A percentile compares a stretch with the other conserved stretches of the same genome.
Evolutionary conservation across 2,113 vertebrate species (phyloP).

Genomic region (Gulo gulo): DNA sequence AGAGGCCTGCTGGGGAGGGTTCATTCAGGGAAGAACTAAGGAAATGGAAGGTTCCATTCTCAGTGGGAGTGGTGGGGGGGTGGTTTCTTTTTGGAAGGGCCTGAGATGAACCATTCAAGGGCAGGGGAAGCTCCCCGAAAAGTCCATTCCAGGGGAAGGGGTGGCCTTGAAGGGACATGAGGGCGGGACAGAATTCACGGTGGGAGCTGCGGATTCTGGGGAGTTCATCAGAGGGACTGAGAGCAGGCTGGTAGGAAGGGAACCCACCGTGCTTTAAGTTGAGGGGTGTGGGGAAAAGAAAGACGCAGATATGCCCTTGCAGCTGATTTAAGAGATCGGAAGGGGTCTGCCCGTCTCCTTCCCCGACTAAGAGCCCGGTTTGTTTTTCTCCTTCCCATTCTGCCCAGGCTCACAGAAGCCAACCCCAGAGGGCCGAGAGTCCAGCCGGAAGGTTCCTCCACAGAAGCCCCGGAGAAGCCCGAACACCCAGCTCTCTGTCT

Average conservation of each 20-base stretch:
- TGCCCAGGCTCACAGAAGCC: slow-evolving; percentile 87
- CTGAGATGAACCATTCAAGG: slow-evolving; percentile 59
- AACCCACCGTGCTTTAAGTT: not conserved
- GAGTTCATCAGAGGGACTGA: not conserved
- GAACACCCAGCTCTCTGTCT: slow-evolving; percentile 91
- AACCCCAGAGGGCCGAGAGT: slow-evolving; percentile 83
- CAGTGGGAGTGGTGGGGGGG: not conserved
- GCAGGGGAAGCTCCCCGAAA: slow-evolving; percentile 16
- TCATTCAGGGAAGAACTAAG: slow-evolving; percentile 52
- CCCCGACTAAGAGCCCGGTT: not conserved
- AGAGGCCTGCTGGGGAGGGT: slow-evolving; percentile 35
- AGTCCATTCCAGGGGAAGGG: not conserved
- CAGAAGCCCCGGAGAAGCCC: slow-evolving; percentile 92
- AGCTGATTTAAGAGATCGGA: not conserved
- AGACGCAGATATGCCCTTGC: not conserved
- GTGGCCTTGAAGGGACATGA: not conserved
- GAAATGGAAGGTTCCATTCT: slow-evolving; percentile 68
- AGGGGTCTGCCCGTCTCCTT: not conserved
- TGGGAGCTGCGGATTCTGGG: not conserved
- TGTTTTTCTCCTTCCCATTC: not conserved
- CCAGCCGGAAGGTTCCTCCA: slow-evolving; percentile 89
- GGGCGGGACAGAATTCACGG: not conserved
- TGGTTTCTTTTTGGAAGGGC: slow-evolving; percentile 21
- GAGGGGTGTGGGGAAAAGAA: not conserved
- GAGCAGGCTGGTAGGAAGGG: not conserved